phyloP scores from a whole-genome alignment of 2,113 vertebrate species.

The Labeo rohita region DNA sequence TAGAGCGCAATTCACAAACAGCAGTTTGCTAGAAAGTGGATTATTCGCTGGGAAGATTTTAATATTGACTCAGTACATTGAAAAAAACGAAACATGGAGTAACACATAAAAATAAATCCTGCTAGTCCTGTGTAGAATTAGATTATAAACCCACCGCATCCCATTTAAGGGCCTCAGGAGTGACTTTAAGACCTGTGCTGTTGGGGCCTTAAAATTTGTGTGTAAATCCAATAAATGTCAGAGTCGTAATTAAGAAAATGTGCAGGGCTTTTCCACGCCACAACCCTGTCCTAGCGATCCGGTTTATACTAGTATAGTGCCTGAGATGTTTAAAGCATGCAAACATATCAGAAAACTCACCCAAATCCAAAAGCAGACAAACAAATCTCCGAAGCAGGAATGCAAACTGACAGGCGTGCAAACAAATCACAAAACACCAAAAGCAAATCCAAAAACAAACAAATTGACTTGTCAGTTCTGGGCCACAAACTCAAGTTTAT shows the following conservation, averaged over 20 bases:
- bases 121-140: slow-evolving; percentile 28
- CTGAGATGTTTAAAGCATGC: slow-evolving; percentile 7
- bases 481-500: background rate
- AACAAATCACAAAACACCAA: slow-evolving; percentile 45
- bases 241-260: slow-evolving; percentile 55
- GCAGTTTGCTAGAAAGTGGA: background rate
- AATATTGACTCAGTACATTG: slow-evolving; percentile 1
- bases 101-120: slow-evolving; percentile 30
- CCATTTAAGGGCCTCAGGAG: slow-evolving; percentile 42
- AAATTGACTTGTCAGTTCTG: background rate
- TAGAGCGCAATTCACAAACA: background rate
- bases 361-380: slow-evolving; percentile 32
- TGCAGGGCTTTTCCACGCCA: slow-evolving; percentile 10
- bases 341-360: slow-evolving; percentile 40
- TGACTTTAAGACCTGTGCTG: slow-evolving; percentile 23
- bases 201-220: slow-evolving; percentile 52
- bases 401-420: slow-evolving; percentile 38
- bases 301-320: slow-evolving; percentile 2
- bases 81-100: slow-evolving; percentile 12
- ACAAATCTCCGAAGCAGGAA: slow-evolving; percentile 19
- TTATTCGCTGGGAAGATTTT: background rate
- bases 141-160: slow-evolving; percentile 30
- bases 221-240: slow-evolving; percentile 55
- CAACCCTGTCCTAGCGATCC: slow-evolving; percentile 7
- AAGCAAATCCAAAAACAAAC: slow-evolving; percentile 31